Percentiles rank a stretch among this genome's conserved stretches.
Evolutionary conservation across 2,888 invertebrate genomes (phyloP).

Genomic region (Eledone cirrhosa): DNA sequence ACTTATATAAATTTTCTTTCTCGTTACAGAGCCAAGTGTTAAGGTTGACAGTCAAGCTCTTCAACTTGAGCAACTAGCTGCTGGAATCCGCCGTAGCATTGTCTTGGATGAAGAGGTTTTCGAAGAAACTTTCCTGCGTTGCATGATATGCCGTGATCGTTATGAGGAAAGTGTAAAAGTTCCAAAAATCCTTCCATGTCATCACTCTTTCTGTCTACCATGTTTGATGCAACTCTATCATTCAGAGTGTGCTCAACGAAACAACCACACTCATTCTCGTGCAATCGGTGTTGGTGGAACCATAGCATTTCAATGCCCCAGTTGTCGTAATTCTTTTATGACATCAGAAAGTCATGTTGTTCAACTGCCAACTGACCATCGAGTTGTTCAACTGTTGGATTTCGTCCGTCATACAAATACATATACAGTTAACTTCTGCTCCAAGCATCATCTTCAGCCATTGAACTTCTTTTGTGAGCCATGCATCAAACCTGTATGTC

Average conservation of each 20-base stretch:
- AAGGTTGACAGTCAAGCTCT: neutral
- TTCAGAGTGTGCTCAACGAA: conserved; percentile 47
- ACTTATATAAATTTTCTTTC: neutral
- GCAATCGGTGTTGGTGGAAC: conserved; percentile 42
- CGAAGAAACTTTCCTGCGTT: conserved; percentile 52
- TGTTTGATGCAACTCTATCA: conserved; percentile 48
- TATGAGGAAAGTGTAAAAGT: conserved; percentile 42
- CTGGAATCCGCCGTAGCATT: conserved; percentile 45
- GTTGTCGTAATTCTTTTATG: conserved; percentile 48
- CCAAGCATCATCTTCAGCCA: conserved; percentile 53
- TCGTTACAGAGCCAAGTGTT: neutral
- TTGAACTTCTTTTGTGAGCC: conserved; percentile 60
- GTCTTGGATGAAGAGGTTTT: conserved; percentile 56
- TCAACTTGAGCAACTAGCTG: conserved; percentile 24
- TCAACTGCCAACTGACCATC: conserved; percentile 53
- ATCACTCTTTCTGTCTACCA: conserved; percentile 53
- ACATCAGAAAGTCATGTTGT: conserved; percentile 50
- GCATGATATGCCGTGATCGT: conserved; percentile 50
- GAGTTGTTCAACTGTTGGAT: conserved; percentile 57
- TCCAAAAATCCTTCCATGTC: conserved; percentile 56
- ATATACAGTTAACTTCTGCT: conserved; percentile 53
- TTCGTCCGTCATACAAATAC: conserved; percentile 54
- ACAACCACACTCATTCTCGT: conserved; percentile 38
- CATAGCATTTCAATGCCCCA: conserved; percentile 52
- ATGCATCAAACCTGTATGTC: conserved; percentile 51